Evolutionary conservation across 2,113 vertebrate genomes (phyloP).

Genomic region (Stigmatopora argus): DNA sequence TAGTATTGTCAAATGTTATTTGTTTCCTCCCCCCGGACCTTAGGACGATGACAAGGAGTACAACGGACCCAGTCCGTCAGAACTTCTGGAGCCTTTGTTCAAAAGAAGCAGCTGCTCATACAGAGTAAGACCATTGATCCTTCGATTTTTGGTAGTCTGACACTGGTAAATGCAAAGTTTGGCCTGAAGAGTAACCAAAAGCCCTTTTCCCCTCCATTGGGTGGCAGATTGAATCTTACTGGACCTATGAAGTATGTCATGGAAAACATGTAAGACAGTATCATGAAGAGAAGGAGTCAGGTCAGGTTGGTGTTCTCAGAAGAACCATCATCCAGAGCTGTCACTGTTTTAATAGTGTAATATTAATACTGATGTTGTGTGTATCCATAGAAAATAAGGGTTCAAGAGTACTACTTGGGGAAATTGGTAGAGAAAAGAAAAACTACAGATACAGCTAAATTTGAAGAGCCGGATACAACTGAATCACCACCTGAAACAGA

Average conservation of each 20-base stretch:
- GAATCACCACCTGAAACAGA: slow-evolving; percentile 46
- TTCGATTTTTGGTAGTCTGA: slow-evolving; percentile 9
- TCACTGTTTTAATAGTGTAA: neutral
- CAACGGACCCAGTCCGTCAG: slow-evolving; percentile 76
- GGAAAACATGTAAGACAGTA: slow-evolving; percentile 95
- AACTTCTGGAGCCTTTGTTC: slow-evolving; percentile 87
- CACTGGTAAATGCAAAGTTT: neutral
- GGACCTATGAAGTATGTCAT: slow-evolving; percentile 97
- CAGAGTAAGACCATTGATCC: slow-evolving; percentile 73
- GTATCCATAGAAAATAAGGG: slow-evolving; percentile 81
- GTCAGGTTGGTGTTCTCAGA: slow-evolving; percentile 76
- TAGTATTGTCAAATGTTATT: no score
- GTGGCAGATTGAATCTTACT: slow-evolving; percentile 94
- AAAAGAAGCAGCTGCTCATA: slow-evolving; percentile 98
- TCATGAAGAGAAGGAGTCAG: slow-evolving; percentile 96
- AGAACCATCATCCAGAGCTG: neutral
- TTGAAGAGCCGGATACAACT: slow-evolving; percentile 41
- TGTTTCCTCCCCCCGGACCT: slow-evolving; percentile 6
- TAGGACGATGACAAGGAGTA: slow-evolving; percentile 88
- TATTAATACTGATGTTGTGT: slow-evolving; percentile 1
- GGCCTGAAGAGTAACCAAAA: slow-evolving; percentile 11
- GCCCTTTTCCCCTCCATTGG: neutral
- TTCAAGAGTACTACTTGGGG: slow-evolving; percentile 95
- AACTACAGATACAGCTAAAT: slow-evolving; percentile 60
- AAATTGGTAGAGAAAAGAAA: slow-evolving; percentile 75